A percentile compares a stretch with the other conserved stretches of the same genome.
Conservation (phyloP, 1,140 invertebrate genomes). For the Trissolcus basalis region DNA sequence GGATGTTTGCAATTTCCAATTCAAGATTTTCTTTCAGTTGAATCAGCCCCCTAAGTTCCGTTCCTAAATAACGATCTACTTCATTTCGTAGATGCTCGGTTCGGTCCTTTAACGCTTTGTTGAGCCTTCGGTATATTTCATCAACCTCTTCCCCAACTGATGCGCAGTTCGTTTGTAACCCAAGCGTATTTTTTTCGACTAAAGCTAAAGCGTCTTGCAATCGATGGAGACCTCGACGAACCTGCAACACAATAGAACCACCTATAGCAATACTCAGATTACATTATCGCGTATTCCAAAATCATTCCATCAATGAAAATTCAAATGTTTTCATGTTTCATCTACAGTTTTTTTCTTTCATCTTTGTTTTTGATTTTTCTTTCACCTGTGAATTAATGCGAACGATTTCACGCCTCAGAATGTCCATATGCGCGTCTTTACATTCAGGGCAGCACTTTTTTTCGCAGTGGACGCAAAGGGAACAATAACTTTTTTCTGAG, state of each 20-base stretch:
- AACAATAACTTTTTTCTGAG: constrained; percentile 95
- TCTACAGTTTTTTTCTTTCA: too few species aligned
- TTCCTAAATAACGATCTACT: constrained; percentile 87
- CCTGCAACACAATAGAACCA: constrained; percentile 65
- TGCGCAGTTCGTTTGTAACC: constrained; percentile 88
- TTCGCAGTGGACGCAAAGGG: constrained; percentile 94
- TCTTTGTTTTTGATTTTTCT: too few species aligned
- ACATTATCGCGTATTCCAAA: neutral
- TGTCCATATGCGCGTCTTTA: constrained; percentile 96
- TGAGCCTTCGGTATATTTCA: constrained; percentile 90
- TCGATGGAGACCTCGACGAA: constrained; percentile 88
- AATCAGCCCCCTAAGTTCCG: constrained; percentile 88
- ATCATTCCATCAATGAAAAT: too few species aligned
- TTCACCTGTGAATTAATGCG: constrained; percentile 94
- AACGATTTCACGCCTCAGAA: constrained; percentile 93
- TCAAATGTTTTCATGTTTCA: too few species aligned
- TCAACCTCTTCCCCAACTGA: constrained; percentile 94
- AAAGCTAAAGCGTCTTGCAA: constrained; percentile 88
- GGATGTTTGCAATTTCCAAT: constrained; percentile 93
- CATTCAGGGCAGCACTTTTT: constrained; percentile 93
- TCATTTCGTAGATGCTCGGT: constrained; percentile 91
- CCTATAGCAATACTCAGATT: neutral
- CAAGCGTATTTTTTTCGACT: constrained; percentile 90
- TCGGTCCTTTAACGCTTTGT: constrained; percentile 93
- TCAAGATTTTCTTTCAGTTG: constrained; percentile 95